Percentiles rank a stretch among this genome's conserved stretches.
Conservation (phyloP, 2,797 vertebrate species). For the Eleutherodactylus coqui region DNA sequence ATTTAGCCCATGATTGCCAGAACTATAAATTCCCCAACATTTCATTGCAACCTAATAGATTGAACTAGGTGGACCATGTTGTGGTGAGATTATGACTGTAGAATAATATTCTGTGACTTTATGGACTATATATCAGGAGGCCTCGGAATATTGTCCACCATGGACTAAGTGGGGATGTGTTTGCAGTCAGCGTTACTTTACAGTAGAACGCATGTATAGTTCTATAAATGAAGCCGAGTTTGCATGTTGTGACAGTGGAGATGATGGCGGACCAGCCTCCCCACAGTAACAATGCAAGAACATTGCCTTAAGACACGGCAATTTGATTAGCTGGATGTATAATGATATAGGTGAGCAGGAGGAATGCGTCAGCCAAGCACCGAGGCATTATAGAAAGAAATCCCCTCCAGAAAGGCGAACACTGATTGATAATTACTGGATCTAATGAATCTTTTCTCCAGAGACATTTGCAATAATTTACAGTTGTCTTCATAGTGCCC, state of each 20-base stretch:
- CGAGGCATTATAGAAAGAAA: not conserved
- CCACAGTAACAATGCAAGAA: not conserved
- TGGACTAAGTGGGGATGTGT: no score
- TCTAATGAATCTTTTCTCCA: constrained; percentile 46
- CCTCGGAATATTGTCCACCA: no score
- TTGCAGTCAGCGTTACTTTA: not conserved
- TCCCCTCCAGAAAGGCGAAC: constrained; percentile 35
- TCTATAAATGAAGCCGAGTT: not conserved
- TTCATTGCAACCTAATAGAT: no score
- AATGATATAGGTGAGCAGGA: constrained; percentile 44
- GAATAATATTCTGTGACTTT: no score
- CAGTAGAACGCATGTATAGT: not conserved
- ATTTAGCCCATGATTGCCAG: no score
- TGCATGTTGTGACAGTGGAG: not conserved
- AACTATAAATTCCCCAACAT: no score
- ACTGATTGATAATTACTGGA: constrained; percentile 35
- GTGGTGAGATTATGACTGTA: not conserved
- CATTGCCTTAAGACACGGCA: not conserved
- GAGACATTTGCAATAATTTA: constrained; percentile 45
- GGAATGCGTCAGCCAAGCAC: constrained; percentile 43
- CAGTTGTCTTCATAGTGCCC: not conserved
- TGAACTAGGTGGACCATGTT: no score
- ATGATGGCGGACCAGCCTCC: not conserved
- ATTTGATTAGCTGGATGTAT: constrained; percentile 12
- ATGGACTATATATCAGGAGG: not conserved